Evolutionary conservation across 2,888 invertebrate species (phyloP).

Genomic region (Clivina fossor): DNA sequence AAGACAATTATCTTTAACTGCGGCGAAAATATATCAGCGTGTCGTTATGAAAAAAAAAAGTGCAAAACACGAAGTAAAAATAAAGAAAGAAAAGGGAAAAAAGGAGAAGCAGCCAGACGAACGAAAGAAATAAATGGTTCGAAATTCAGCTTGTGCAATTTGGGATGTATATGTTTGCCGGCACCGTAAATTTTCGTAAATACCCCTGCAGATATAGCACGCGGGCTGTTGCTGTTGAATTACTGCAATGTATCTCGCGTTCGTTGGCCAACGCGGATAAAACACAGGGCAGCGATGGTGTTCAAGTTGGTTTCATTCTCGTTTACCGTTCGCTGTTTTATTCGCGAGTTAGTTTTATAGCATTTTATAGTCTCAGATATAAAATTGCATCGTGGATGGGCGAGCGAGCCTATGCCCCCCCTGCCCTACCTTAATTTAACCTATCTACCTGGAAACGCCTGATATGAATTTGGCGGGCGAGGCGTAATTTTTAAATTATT

Average conservation of each 20-base stretch:
- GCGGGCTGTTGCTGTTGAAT: slow-evolving; percentile 22
- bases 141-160: slow-evolving; percentile 47
- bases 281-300: slow-evolving; percentile 13
- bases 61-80: slow-evolving; percentile 32
- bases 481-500: no score
- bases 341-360: no score
- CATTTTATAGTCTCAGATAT: no score
- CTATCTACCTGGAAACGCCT: no score
- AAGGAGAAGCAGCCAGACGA: no score
- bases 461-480: no score
- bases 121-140: slow-evolving; percentile 45
- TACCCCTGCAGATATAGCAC: slow-evolving; percentile 44
- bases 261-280: slow-evolving; percentile 12
- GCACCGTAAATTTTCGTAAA: slow-evolving; percentile 47
- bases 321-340: no score
- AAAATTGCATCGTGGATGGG: no score
- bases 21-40: slow-evolving; percentile 46
- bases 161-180: slow-evolving; percentile 47
- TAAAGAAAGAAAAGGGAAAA: no score
- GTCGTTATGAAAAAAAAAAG: slow-evolving; percentile 36
- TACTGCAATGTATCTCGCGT: slow-evolving; percentile 25
- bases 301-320: no score
- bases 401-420: no score
- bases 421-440: no score
- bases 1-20: slow-evolving; percentile 49